A percentile compares a stretch with the other conserved stretches of the same genome.
Evolutionary conservation across 1,140 invertebrate species (phyloP).

Genomic region (Pteromalus puparum): DNA sequence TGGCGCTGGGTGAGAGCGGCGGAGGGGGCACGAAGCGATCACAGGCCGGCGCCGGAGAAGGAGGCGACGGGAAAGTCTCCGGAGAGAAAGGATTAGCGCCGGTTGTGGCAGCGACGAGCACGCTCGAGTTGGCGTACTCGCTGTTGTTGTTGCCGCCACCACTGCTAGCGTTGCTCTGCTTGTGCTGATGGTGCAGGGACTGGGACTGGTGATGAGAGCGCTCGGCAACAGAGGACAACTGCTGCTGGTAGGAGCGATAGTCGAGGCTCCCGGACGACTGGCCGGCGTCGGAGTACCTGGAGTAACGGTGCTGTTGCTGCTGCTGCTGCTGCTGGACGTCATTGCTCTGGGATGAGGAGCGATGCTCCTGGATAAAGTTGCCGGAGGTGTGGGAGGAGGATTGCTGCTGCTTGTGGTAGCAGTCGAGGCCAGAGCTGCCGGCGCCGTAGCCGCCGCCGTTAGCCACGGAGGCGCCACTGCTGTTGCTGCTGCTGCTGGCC

Average conservation of each 20-base stretch:
- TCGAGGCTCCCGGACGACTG: background rate
- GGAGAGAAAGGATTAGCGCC: constrained; percentile 62
- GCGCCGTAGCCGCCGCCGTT: background rate
- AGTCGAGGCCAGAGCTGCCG: constrained; percentile 50
- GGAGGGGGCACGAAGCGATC: constrained; percentile 72
- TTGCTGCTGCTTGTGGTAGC: constrained; percentile 63
- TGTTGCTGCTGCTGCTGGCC: constrained; percentile 54
- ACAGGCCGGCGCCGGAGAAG: constrained; percentile 71
- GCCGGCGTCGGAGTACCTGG: background rate
- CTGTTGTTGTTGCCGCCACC: constrained; percentile 44
- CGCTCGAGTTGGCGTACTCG: constrained; percentile 59
- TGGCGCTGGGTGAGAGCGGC: constrained; percentile 68
- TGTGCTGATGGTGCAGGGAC: background rate
- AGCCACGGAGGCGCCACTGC: constrained; percentile 57
- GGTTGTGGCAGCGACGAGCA: constrained; percentile 36
- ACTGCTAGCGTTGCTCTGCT: constrained; percentile 16
- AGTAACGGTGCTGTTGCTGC: constrained; percentile 57
- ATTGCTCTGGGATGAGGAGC: constrained; percentile 15
- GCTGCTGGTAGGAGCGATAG: constrained; percentile 35
- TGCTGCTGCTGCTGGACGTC: constrained; percentile 53
- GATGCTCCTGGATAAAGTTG: constrained; percentile 48
- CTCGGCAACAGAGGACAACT: constrained; percentile 36
- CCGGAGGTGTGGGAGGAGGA: constrained; percentile 39
- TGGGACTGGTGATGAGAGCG: constrained; percentile 28
- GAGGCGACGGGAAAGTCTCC: constrained; percentile 72